A percentile compares a stretch with the other conserved stretches of the same genome.
These are phyloP conservation scores for Bradypodion ventrale DNA, from an alignment of 2,797 vertebrate species.

Conservation along the genomic window DNA sequence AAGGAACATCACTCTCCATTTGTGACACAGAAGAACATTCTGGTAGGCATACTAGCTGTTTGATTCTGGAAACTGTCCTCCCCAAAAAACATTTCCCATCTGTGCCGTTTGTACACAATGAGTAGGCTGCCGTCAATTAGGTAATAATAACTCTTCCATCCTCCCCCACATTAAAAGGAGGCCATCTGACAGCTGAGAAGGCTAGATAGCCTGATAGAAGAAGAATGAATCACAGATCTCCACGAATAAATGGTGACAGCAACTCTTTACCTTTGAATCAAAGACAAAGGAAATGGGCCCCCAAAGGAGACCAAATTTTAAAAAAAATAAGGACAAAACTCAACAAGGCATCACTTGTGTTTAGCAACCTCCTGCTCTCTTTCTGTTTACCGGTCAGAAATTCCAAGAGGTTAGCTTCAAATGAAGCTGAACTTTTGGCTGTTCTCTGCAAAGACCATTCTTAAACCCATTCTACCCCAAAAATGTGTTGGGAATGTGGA, in stretches of 20 bases:
- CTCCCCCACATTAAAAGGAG: background rate
- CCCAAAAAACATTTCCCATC: too few species aligned
- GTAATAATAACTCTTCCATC: background rate
- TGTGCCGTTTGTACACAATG: background rate
- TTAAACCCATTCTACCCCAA: constrained; percentile 34
- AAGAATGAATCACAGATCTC: background rate
- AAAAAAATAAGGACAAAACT: background rate
- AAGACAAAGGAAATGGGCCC: constrained; percentile 36
- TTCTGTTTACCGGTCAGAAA: constrained; percentile 52
- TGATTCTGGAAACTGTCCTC: too few species aligned
- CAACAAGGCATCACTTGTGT: constrained; percentile 52
- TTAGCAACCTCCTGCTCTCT: constrained; percentile 62
- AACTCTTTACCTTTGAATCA: background rate
- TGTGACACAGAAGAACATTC: background rate
- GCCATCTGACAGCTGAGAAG: background rate
- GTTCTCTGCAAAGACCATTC: constrained; percentile 50
- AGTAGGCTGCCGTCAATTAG: too few species aligned
- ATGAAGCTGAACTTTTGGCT: background rate
- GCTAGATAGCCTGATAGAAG: background rate
- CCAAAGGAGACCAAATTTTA: background rate
- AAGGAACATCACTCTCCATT: background rate
- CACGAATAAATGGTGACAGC: background rate
- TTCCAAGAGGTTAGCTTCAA: constrained; percentile 49
- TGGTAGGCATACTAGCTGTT: too few species aligned
- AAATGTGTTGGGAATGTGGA: constrained; percentile 32